Conservation (phyloP, 2,797 vertebrate species). For the Onychomys arenicola region DNA sequence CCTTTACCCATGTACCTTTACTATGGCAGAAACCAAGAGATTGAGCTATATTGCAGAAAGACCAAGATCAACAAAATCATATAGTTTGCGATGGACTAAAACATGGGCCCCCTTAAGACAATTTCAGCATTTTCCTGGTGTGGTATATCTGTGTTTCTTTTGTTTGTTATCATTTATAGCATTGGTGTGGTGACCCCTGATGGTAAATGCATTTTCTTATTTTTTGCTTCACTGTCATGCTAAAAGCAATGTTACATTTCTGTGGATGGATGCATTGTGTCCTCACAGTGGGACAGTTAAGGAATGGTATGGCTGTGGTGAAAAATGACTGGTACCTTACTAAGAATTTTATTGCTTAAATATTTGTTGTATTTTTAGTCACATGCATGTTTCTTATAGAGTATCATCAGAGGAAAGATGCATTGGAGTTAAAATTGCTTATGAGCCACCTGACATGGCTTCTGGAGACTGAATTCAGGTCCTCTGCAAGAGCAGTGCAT, state of each 20-base stretch:
- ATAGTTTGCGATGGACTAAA: neutral
- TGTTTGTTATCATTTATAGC: neutral
- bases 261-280: neutral
- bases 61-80: neutral
- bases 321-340: neutral
- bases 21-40: neutral
- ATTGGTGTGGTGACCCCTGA: neutral
- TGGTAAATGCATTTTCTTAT: neutral
- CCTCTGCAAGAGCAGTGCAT: neutral
- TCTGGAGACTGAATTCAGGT: neutral
- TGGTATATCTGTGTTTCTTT: neutral
- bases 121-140: neutral
- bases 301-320: neutral
- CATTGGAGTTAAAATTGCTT: neutral
- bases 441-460: neutral
- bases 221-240: neutral
- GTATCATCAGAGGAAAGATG: no score
- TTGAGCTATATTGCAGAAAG: neutral
- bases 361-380: neutral
- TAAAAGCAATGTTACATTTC: neutral
- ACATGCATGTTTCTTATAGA: neutral
- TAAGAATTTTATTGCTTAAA: neutral
- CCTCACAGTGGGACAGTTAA: neutral
- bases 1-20: conserved; percentile 16
- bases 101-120: neutral